Evolutionary conservation across 2,113 vertebrate species (phyloP).

Genomic region (Otocyon megalotis): DNA sequence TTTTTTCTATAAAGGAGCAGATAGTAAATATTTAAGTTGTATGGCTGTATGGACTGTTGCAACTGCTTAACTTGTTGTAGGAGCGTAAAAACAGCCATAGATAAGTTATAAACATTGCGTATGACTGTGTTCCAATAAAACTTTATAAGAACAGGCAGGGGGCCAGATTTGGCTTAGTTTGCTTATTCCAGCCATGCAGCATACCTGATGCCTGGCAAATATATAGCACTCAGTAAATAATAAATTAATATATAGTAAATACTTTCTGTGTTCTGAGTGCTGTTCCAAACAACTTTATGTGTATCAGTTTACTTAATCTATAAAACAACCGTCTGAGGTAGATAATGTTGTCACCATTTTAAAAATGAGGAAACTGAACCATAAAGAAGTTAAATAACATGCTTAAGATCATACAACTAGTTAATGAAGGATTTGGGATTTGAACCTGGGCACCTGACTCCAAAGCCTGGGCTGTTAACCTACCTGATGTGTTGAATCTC

Average conservation of each 20-base stretch:
- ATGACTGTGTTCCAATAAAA: background rate
- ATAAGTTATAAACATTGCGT: background rate
- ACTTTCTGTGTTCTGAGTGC: background rate
- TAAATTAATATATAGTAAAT: background rate
- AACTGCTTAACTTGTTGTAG: background rate
- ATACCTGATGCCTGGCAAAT: background rate
- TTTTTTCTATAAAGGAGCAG: constrained; percentile 18
- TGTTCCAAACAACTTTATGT: background rate
- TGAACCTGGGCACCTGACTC: background rate
- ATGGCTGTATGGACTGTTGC: background rate
- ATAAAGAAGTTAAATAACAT: constrained; percentile 35
- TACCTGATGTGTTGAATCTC: background rate
- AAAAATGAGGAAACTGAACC: background rate
- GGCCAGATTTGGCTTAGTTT: constrained; percentile 46
- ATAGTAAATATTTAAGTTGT: constrained; percentile 6
- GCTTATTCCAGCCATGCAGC: background rate
- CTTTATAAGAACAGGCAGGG: background rate
- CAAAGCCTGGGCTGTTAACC: background rate
- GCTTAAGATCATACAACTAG: background rate
- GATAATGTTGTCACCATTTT: background rate
- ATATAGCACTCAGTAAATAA: background rate
- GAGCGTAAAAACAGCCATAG: constrained; percentile 1
- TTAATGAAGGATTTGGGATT: constrained; percentile 15
- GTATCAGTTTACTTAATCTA: constrained; percentile 31
- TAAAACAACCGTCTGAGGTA: background rate